Base-by-base conservation (phyloP, 37 sponge, comb jelly and placozoan genomes). In the Beroe ovata region DNA sequence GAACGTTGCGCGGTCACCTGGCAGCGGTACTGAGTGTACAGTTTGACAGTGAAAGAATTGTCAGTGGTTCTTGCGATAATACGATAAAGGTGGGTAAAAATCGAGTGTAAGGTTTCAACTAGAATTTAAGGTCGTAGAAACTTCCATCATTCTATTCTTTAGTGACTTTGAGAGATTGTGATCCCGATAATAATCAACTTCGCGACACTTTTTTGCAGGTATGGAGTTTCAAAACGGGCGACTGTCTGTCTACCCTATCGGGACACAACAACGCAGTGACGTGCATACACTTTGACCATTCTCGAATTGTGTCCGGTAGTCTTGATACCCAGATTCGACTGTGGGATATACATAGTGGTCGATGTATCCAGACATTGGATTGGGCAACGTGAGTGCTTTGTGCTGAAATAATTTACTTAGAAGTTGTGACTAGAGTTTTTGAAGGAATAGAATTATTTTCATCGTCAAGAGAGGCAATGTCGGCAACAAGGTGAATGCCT, bases 181-280 rank as follows among this genome's bases (percentile, higher is more conserved):
- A n/a, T n/a, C n/a, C n/a, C n/a, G n/a, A n/a, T n/a, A n/a, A n/a
- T n/a, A n/a, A n/a, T n/a, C n/a, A n/a, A n/a, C n/a, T n/a, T n/a
- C n/a, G n/a, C n/a, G n/a, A 58, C 11, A 58, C 59, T 19, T 16
- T 16, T 88, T 22, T 60, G 14, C 20, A 95, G 95, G 90, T 96
- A 25, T 96, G 97, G 97, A 42, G 89, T 81, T 89, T 96, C 33
- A 60, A 71, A 0, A 66, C 88, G 39, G 95, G 93, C 0, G 47
- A 91, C 3, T 95, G 96, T 90, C 89, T 93, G 88, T 63, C 90
- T 58, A 94, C 95, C 8, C 92, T 97, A n/a, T 72, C 92, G 77
- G 99, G 99, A 20, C 99, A 97, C 71, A 91, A 97, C 71, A 95
- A 93, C 38, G 96, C 99, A 25, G 99, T 97, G 29, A 95, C 96